Evolutionary conservation across 2,113 vertebrate species (phyloP).

Genomic region (Bos indicus): DNA sequence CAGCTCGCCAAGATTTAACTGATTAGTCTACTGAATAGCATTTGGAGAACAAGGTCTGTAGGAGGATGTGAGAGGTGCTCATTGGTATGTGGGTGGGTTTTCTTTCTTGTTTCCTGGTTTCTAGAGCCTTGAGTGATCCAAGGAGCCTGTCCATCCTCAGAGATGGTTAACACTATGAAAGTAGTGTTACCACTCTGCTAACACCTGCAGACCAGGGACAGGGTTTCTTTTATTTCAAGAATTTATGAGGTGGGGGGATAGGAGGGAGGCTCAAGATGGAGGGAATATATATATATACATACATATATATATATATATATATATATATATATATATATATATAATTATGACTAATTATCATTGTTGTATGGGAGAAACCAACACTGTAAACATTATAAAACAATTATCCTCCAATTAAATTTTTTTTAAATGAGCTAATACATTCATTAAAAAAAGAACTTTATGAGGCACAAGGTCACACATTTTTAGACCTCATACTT

Average conservation of each 20-base stretch:
- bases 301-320: background rate
- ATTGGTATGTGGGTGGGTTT: background rate
- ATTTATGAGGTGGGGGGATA: background rate
- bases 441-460: background rate
- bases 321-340: background rate
- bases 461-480: conserved; percentile 24
- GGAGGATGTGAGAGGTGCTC: background rate
- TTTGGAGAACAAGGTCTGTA: conserved; percentile 14
- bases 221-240: conserved; percentile 16
- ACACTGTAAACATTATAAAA: background rate
- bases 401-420: background rate
- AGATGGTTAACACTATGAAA: background rate
- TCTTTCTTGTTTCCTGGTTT: conserved; percentile 35
- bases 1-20: background rate
- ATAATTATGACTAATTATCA: background rate
- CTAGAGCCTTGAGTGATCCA: background rate
- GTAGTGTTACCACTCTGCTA: background rate
- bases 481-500: conserved; percentile 48
- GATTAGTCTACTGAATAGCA: background rate
- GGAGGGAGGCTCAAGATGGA: background rate
- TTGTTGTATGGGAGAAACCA: background rate
- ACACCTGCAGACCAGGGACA: conserved; percentile 13
- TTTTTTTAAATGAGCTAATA: background rate
- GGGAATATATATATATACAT: background rate
- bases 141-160: background rate